Conservation (phyloP, 2,113 vertebrate species). For the Galeopterus variegatus region DNA sequence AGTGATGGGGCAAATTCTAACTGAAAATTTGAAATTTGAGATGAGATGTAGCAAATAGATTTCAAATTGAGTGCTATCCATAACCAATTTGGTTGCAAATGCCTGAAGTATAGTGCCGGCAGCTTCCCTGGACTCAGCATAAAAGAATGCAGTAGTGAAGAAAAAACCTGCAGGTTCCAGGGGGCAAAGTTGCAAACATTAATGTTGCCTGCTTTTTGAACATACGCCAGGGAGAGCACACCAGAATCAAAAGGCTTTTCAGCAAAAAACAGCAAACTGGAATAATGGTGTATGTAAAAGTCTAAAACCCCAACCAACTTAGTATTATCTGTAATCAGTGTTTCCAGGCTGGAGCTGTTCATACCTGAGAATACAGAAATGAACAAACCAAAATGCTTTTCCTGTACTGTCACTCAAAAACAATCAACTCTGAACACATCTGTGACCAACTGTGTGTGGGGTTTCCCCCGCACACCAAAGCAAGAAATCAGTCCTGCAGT, state of each 20-base stretch:
- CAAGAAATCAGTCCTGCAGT: too few species aligned
- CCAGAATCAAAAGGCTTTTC: background rate
- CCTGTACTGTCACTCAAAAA: too few species aligned
- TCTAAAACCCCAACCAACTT: background rate
- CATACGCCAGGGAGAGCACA: background rate
- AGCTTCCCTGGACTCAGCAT: background rate
- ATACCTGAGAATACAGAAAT: background rate
- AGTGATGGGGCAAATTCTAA: background rate
- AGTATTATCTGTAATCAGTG: background rate
- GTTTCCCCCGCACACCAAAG: too few species aligned
- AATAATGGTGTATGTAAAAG: background rate
- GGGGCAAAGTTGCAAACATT: background rate
- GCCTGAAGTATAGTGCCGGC: background rate
- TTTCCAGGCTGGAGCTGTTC: background rate
- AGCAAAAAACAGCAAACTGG: background rate
- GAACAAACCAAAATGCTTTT: too few species aligned
- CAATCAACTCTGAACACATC: too few species aligned
- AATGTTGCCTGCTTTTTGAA: background rate
- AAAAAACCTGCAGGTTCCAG: background rate
- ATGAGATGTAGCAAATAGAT: background rate
- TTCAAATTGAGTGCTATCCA: background rate
- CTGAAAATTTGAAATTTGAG: slow-evolving; percentile 30
- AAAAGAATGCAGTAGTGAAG: background rate
- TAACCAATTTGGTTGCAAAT: background rate
- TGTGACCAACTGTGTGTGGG: too few species aligned